phyloP scores from a whole-genome alignment of 2,888 invertebrate genomes.

The Chirona hameri region DNA sequence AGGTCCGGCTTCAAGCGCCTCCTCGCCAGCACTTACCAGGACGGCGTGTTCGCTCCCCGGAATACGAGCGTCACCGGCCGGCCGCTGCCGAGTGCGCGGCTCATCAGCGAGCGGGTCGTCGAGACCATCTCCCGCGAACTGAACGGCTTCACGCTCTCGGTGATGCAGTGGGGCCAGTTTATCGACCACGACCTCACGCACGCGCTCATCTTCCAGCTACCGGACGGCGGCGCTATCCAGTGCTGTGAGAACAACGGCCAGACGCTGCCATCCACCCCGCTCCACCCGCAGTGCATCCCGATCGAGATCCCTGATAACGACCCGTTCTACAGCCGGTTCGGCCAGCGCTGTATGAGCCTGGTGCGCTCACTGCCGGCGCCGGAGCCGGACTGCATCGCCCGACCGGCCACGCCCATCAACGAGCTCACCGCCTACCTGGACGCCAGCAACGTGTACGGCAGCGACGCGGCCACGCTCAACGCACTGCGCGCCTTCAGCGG shows the following conservation, averaged over 20 bases:
- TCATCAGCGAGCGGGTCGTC: neutral
- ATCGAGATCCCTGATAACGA: neutral
- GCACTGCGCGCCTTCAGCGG: neutral
- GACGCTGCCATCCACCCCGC: too few species aligned
- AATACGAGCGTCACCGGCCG: neutral
- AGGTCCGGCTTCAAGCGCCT: neutral
- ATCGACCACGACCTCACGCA: slow-evolving; percentile 43
- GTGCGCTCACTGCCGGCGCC: neutral
- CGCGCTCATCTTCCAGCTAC: slow-evolving; percentile 41
- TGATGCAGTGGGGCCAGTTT: slow-evolving; percentile 34
- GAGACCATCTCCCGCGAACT: neutral
- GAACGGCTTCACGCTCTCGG: neutral
- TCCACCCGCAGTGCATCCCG: neutral
- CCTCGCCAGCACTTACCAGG: neutral
- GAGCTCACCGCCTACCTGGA: neutral
- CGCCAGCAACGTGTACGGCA: neutral
- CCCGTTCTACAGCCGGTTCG: neutral
- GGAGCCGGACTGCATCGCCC: neutral
- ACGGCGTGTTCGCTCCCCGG: neutral
- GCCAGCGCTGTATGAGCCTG: neutral
- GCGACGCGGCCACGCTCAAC: neutral
- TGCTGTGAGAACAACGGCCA: neutral
- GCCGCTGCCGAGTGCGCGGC: neutral
- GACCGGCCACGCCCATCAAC: neutral
- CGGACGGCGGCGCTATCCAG: neutral